Percentiles rank a stretch among this genome's conserved stretches.
phyloP scores from a whole-genome alignment of 2,113 vertebrate species.

The Spea bombifrons region DNA sequence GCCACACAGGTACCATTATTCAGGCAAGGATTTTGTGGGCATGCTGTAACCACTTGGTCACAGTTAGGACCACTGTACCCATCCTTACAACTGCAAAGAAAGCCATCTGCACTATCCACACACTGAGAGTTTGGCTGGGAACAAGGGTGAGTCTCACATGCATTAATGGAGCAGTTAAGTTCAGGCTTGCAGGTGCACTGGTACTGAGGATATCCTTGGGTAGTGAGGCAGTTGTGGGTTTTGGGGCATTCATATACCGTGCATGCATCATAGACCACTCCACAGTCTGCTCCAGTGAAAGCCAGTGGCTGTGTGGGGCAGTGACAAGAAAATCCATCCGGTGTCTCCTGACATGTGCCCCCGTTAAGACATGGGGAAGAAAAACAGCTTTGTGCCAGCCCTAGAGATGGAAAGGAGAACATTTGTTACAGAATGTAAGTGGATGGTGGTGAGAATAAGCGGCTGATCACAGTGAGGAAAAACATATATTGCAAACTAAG shows the following conservation, averaged over 20 bases:
- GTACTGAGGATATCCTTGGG: conserved; percentile 57
- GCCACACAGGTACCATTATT: conserved; percentile 71
- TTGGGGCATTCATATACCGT: conserved; percentile 24
- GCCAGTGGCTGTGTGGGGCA: conserved; percentile 63
- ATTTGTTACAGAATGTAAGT: neutral
- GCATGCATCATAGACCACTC: conserved; percentile 70
- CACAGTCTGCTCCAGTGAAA: conserved; percentile 70
- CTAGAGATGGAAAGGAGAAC: conserved; percentile 57
- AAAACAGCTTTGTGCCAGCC: conserved; percentile 65
- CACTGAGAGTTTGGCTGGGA: conserved; percentile 58
- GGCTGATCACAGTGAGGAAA: no score
- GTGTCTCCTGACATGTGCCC: conserved; percentile 66
- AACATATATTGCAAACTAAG: no score
- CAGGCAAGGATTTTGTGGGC: conserved; percentile 70
- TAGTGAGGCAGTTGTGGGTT: conserved; percentile 58
- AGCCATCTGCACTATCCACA: conserved; percentile 55
- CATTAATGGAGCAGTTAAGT: conserved; percentile 51
- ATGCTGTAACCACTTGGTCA: conserved; percentile 55
- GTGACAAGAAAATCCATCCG: conserved; percentile 67
- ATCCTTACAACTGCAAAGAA: conserved; percentile 68
- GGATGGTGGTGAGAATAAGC: neutral
- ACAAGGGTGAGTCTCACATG: conserved; percentile 73
- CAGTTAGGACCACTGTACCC: conserved; percentile 65
- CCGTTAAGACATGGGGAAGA: conserved; percentile 76
- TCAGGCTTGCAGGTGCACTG: conserved; percentile 68